phyloP scores from a whole-genome alignment of 2,888 invertebrate species.

The Taphrorychus bicolor region DNA sequence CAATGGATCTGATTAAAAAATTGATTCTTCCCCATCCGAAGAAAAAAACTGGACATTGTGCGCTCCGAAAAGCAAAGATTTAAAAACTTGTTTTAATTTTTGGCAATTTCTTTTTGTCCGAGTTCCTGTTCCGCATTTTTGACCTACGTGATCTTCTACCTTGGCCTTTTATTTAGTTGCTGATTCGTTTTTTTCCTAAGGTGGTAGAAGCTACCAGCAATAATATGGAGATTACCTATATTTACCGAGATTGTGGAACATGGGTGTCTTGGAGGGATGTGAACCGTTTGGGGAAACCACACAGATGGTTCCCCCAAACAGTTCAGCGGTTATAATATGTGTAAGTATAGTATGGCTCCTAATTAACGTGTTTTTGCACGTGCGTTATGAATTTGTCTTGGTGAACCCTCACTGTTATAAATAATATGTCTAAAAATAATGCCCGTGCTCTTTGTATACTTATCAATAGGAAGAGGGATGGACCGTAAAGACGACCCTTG shows the following conservation, averaged over 20 bases:
- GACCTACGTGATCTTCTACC: slow-evolving; percentile 45
- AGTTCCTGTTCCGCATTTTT: slow-evolving; percentile 59
- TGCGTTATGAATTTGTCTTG: slow-evolving; percentile 7
- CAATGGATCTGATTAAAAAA: slow-evolving; percentile 40
- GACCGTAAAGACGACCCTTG: slow-evolving; percentile 17
- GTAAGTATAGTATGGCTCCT: too few species aligned
- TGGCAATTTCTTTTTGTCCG: slow-evolving; percentile 52
- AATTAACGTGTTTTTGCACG: slow-evolving; percentile 16
- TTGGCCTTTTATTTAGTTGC: slow-evolving; percentile 18
- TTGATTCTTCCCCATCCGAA: slow-evolving; percentile 11
- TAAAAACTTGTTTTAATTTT: slow-evolving; percentile 57
- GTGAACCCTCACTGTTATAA: slow-evolving; percentile 14
- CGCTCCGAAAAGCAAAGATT: slow-evolving; percentile 51
- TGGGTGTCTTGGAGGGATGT: too few species aligned
- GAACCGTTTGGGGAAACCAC: too few species aligned
- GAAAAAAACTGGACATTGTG: slow-evolving; percentile 36
- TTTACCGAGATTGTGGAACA: too few species aligned
- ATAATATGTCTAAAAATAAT: slow-evolving; percentile 18
- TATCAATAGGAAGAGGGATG: slow-evolving; percentile 21
- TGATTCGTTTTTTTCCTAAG: slow-evolving; percentile 22
- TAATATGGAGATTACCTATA: too few species aligned
- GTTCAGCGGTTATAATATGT: neutral
- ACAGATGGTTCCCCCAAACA: neutral
- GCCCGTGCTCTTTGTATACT: slow-evolving; percentile 10
- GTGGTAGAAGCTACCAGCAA: too few species aligned